phyloP scores from a whole-genome alignment of 2,113 vertebrate genomes.

The Passer domesticus region DNA sequence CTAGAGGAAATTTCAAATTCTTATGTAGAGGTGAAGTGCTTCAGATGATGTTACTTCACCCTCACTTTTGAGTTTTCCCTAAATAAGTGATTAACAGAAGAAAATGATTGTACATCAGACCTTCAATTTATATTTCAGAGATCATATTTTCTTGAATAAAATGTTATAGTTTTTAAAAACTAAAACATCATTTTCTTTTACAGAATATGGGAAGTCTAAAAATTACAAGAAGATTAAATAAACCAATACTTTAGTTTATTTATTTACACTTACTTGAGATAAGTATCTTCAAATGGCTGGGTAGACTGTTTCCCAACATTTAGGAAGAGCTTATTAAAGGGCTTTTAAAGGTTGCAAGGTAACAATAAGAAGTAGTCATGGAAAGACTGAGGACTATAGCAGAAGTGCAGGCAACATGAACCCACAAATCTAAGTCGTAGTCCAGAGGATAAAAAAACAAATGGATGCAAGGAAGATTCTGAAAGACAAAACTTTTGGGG shows the following conservation, averaged over 20 bases:
- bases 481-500: not conserved
- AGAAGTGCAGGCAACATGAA: not conserved
- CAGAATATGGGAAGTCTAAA: not conserved
- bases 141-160: not conserved
- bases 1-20: not conserved
- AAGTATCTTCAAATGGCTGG: not conserved
- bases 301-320: not conserved
- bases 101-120: not conserved
- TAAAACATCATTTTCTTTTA: not conserved
- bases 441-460: not conserved
- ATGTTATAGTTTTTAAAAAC: not conserved
- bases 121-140: not conserved
- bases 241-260: not conserved
- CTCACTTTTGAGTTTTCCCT: not conserved
- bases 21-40: not conserved
- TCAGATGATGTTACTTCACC: not conserved
- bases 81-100: not conserved
- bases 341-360: not conserved
- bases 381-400: not conserved
- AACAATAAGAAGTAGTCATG: not conserved
- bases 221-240: not conserved
- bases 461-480: rapidly evolving
- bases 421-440: not conserved
- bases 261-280: not conserved
- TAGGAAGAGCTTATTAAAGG: not conserved